Evolutionary conservation across 2,888 invertebrate genomes (phyloP).

Genomic region (Spisula solida): DNA sequence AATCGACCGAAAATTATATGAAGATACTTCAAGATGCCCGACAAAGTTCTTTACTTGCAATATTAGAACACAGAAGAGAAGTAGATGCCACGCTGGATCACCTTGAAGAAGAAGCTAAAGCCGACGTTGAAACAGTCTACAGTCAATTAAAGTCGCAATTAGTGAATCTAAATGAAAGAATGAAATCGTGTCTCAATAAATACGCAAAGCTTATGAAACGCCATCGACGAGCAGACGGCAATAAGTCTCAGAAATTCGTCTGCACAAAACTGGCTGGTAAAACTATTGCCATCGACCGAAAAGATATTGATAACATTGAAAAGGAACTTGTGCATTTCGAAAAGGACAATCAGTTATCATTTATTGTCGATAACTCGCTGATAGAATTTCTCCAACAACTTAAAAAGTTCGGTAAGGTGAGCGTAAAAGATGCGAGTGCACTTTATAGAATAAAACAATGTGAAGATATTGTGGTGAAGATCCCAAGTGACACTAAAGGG

Average conservation of each 20-base stretch:
- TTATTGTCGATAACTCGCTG: neutral
- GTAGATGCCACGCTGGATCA: neutral
- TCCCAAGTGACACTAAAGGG: neutral
- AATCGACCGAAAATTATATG: neutral
- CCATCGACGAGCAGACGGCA: neutral
- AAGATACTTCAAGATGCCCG: neutral
- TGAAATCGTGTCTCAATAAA: neutral
- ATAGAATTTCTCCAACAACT: neutral
- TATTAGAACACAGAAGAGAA: neutral
- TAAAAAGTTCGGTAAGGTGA: neutral
- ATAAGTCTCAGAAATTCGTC: conserved; percentile 6
- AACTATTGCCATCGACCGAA: neutral
- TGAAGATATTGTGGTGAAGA: neutral
- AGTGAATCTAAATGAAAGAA: neutral
- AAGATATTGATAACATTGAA: neutral
- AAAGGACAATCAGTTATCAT: neutral
- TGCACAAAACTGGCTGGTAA: neutral
- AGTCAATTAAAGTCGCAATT: neutral
- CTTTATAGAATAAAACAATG: neutral
- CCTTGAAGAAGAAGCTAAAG: neutral
- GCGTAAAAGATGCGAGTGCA: neutral
- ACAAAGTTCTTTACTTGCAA: neutral
- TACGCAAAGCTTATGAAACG: neutral
- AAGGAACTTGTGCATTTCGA: neutral
- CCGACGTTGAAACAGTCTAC: neutral